A percentile compares a stretch with the other conserved stretches of the same genome.
Evolutionary conservation across 2,888 invertebrate species (phyloP).

Genomic region (Coecobrya sp.): DNA sequence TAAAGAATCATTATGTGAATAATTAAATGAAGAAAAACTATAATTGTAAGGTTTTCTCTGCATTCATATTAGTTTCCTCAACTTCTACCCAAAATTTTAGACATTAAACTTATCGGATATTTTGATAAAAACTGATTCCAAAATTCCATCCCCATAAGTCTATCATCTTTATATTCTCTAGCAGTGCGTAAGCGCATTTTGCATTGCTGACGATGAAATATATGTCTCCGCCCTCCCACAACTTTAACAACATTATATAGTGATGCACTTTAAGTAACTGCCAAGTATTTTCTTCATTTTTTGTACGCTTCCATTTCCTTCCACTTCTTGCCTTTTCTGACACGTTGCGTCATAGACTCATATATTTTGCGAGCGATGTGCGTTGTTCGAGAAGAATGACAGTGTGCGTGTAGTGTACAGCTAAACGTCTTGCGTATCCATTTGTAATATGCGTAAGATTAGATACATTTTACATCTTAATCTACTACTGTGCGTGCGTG

Average conservation of each 20-base stretch:
- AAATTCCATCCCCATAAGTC: slow-evolving; percentile 22
- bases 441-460: background rate
- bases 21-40: too few relatives aligned
- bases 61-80: too few relatives aligned
- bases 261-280: slow-evolving; percentile 48
- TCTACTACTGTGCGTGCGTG: background rate
- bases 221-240: slow-evolving; percentile 65
- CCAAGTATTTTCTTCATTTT: slow-evolving; percentile 50
- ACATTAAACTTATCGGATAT: too few relatives aligned
- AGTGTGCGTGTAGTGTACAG: too few relatives aligned
- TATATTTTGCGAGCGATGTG: background rate
- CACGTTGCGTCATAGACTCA: background rate
- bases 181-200: slow-evolving; percentile 3
- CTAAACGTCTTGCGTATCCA: slow-evolving; percentile 23
- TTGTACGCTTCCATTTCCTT: background rate
- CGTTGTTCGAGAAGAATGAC: background rate
- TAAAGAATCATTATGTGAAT: too few relatives aligned
- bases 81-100: too few relatives aligned
- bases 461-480: background rate
- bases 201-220: slow-evolving; percentile 30
- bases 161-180: background rate
- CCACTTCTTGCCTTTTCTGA: slow-evolving; percentile 40
- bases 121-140: slow-evolving; percentile 19
- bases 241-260: slow-evolving; percentile 33
- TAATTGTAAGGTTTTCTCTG: too few relatives aligned